Evolutionary conservation across 1,140 invertebrate genomes (phyloP).

Genomic region (silkworm (Bombyx mori)): ASM3026992v2 NC_085117.1:2141001-2141500

Average conservation of each 20-base stretch:
- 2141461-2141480: no score
- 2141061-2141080: no score
- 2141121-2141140: no score
- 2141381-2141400: constrained; percentile 28
- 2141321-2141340: constrained; percentile 30
- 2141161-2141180: no score
- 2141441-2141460: neutral
- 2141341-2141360: constrained; percentile 32
- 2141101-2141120: no score
- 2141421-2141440: no score
- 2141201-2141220: constrained; percentile 22
- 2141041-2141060: no score
- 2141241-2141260: constrained; percentile 25
- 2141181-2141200: constrained; percentile 13
- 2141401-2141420: constrained; percentile 25
- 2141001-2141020: no score
- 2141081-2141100: no score
- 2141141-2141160: no score
- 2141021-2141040: no score
- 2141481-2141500: no score
- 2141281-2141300: constrained; percentile 27
- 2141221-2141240: constrained; percentile 33
- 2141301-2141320: constrained; percentile 14
- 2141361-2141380: constrained; percentile 31
- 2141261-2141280: constrained; percentile 25